Evolutionary conservation across 2,797 vertebrate species (phyloP).

Genomic region (Petrocephalus schoutedeni): DNA sequence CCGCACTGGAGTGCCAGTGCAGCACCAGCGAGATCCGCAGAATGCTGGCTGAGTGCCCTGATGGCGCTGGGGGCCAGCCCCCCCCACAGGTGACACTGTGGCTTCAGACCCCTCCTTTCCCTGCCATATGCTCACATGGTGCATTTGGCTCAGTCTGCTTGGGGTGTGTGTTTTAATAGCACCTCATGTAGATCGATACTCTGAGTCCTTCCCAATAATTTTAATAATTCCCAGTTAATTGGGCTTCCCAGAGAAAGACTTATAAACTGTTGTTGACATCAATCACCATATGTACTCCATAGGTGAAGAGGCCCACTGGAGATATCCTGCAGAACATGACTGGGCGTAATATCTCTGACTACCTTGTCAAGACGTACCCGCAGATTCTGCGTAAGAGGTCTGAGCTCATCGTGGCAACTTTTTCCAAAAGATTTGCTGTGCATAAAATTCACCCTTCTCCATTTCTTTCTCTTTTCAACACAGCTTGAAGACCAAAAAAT

Average conservation of each 20-base stretch:
- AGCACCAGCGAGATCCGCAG: slow-evolving; percentile 62
- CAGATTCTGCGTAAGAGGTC: slow-evolving; percentile 78
- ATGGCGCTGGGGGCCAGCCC: slow-evolving; percentile 70
- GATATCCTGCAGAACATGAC: slow-evolving; percentile 82
- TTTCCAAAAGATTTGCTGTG: neutral
- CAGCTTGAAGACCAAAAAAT: slow-evolving; percentile 82
- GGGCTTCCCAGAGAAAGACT: neutral
- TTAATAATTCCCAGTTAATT: neutral
- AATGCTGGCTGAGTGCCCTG: slow-evolving; percentile 78
- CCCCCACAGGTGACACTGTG: slow-evolving; percentile 70
- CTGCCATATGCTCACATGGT: neutral
- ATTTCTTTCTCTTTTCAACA: slow-evolving; percentile 8
- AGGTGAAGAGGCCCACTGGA: slow-evolving; percentile 69
- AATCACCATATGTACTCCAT: slow-evolving; percentile 18
- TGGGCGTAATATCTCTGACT: slow-evolving; percentile 77
- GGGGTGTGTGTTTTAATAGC: neutral
- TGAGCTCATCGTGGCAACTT: neutral
- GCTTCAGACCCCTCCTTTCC: neutral
- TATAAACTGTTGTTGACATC: neutral
- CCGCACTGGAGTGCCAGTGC: slow-evolving; percentile 72
- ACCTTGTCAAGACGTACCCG: slow-evolving; percentile 84
- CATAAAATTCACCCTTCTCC: slow-evolving; percentile 2
- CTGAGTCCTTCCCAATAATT: neutral
- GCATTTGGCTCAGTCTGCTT: neutral
- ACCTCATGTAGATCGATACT: neutral